These are phyloP conservation scores for Drosophila anceps DNA, from an alignment of 2,888 invertebrate genomes.

Conservation along the genomic window DNA sequence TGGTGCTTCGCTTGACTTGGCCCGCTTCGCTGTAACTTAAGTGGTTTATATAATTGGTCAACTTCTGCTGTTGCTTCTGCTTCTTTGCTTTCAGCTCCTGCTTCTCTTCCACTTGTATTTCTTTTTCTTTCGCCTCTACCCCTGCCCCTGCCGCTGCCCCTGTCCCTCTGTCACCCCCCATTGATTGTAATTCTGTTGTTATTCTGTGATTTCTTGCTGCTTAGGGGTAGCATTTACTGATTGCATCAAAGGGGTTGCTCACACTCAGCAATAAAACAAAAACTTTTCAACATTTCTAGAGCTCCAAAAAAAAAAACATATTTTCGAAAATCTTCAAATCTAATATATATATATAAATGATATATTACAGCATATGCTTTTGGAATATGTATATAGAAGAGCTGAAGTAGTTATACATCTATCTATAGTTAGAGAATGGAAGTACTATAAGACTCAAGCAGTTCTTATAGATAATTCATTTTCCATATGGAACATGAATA, in stretches of 20 bases:
- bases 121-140: background rate
- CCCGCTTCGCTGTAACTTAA: slow-evolving; percentile 60
- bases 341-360: background rate
- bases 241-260: slow-evolving; percentile 31
- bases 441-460: background rate
- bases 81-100: slow-evolving; percentile 24
- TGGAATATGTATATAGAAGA: background rate
- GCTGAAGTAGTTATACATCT: background rate
- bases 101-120: slow-evolving; percentile 4
- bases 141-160: no score
- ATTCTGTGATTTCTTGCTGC: slow-evolving; percentile 35
- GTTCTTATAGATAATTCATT: background rate
- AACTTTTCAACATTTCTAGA: background rate
- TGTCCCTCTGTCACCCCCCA: background rate
- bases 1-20: slow-evolving; percentile 45
- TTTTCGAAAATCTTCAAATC: background rate
- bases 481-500: no score
- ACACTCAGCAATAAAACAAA: background rate
- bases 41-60: slow-evolving; percentile 79
- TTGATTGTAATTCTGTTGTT: slow-evolving; percentile 15
- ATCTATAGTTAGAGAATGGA: no score
- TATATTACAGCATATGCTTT: background rate
- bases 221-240: slow-evolving; percentile 41
- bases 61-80: slow-evolving; percentile 60
- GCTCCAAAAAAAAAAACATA: slow-evolving; percentile 4